Conservation (phyloP, 2,888 invertebrate species). For the Tetrapedia diversipes region DNA sequence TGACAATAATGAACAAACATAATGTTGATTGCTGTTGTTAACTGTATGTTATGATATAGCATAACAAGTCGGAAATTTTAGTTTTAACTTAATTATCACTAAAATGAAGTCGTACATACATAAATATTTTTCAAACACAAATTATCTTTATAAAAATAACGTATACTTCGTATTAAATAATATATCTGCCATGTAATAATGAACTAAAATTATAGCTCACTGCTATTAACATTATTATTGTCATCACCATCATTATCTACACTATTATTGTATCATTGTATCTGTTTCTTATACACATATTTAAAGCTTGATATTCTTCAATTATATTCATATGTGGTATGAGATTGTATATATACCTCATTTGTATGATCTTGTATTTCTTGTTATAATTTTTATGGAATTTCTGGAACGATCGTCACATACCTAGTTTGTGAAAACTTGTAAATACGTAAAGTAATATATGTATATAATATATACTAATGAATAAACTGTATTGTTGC, state of each 20-base stretch:
- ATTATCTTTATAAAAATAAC: slow-evolving; percentile 19
- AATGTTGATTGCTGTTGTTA: slow-evolving; percentile 11
- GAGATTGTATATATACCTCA: slow-evolving; percentile 11
- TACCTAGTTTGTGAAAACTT: slow-evolving; percentile 24
- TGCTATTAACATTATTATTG: neutral
- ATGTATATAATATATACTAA: slow-evolving; percentile 47
- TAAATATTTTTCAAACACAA: slow-evolving; percentile 36
- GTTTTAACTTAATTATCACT: neutral
- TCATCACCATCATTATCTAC: neutral
- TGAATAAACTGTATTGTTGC: slow-evolving; percentile 41
- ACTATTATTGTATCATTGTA: neutral
- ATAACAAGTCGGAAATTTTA: slow-evolving; percentile 19
- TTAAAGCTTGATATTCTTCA: slow-evolving; percentile 16
- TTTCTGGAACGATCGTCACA: slow-evolving; percentile 15
- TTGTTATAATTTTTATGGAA: slow-evolving; percentile 18
- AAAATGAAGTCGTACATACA: slow-evolving; percentile 8
- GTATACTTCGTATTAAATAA: slow-evolving; percentile 26
- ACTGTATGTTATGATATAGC: neutral
- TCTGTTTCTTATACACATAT: neutral
- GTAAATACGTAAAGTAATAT: slow-evolving; percentile 53
- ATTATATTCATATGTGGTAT: slow-evolving; percentile 1
- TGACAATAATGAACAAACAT: slow-evolving; percentile 50
- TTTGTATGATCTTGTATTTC: slow-evolving; percentile 18
- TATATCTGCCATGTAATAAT: slow-evolving; percentile 16
- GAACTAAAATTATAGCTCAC: slow-evolving; percentile 10